Evolutionary conservation across 2,797 vertebrate species (phyloP).

Genomic region (Micrastur ruficollis): DNA sequence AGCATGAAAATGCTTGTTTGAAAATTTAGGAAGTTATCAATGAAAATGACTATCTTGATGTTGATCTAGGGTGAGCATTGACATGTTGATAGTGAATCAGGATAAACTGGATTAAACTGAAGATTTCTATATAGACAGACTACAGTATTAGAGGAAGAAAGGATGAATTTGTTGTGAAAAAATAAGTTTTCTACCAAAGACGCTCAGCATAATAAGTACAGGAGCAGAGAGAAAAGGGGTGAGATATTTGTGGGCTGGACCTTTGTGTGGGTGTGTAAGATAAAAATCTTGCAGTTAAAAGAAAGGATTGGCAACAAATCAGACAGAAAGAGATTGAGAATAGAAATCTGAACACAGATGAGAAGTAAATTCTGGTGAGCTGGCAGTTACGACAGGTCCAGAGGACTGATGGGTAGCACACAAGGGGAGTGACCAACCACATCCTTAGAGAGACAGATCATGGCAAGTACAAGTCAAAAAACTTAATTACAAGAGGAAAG

Average conservation of each 20-base stretch:
- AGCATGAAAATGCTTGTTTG: slow-evolving; percentile 58
- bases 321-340: background rate
- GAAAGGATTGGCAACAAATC: background rate
- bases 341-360: background rate
- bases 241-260: background rate
- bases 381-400: background rate
- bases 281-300: background rate
- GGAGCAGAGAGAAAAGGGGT: background rate
- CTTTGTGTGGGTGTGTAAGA: background rate
- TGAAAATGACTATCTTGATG: background rate
- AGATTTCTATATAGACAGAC: background rate
- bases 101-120: background rate
- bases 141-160: background rate
- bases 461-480: background rate
- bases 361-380: background rate
- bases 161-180: background rate
- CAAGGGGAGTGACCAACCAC: background rate
- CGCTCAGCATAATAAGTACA: background rate
- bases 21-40: slow-evolving; percentile 38
- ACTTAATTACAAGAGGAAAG: background rate
- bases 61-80: slow-evolving; percentile 7
- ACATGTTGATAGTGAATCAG: background rate
- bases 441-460: background rate
- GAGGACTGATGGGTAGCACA: background rate
- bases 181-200: background rate